Conservation (phyloP, 2,888 invertebrate species). For the Orgyia antiqua region DNA sequence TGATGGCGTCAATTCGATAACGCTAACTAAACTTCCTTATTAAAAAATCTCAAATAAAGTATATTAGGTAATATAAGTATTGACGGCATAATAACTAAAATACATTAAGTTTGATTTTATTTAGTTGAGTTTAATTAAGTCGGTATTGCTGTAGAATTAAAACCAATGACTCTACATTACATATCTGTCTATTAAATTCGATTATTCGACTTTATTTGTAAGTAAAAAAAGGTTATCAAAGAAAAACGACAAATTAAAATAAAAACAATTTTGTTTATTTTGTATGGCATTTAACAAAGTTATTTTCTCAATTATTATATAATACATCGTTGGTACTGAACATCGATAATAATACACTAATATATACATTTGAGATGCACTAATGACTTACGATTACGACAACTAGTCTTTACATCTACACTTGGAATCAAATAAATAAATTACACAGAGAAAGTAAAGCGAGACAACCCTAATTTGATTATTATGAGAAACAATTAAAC, state of each 20-base stretch:
- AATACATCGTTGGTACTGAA: constrained; percentile 75
- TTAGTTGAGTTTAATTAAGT: too few relatives aligned
- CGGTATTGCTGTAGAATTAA: too few relatives aligned
- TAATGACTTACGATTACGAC: constrained; percentile 51
- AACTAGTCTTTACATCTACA: constrained; percentile 58
- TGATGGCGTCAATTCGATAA: too few relatives aligned
- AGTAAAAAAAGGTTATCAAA: constrained; percentile 14
- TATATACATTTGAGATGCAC: constrained; percentile 59
- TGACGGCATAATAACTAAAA: too few relatives aligned
- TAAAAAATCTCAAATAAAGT: too few relatives aligned
- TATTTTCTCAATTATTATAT: constrained; percentile 49
- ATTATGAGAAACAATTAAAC: constrained; percentile 48
- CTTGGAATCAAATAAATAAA: constrained; percentile 61
- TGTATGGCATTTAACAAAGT: constrained; percentile 72
- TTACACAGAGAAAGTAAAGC: constrained; percentile 43
- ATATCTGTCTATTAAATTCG: constrained; percentile 12
- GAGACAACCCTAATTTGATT: constrained; percentile 26
- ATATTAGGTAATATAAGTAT: too few relatives aligned
- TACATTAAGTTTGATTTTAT: too few relatives aligned
- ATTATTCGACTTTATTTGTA: constrained; percentile 5
- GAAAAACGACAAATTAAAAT: constrained; percentile 52
- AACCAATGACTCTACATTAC: constrained; percentile 12
- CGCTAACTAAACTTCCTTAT: too few relatives aligned
- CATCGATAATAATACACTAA: constrained; percentile 62
- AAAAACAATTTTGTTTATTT: constrained; percentile 74